phyloP scores from a whole-genome alignment of 2,113 vertebrate species.

The Campylomormyrus numenius region DNA sequence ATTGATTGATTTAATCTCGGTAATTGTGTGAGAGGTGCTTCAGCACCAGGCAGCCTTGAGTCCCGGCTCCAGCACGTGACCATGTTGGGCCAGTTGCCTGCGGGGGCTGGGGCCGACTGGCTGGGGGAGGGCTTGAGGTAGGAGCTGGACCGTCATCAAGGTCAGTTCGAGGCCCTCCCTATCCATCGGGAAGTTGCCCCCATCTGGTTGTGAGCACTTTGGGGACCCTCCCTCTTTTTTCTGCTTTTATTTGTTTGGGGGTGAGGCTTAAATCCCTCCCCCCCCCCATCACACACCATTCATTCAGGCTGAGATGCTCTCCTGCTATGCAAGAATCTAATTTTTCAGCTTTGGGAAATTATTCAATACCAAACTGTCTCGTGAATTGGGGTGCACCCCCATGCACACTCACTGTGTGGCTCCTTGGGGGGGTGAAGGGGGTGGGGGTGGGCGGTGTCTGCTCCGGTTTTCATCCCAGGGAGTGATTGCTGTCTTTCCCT shows the following conservation, averaged over 20 bases:
- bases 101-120: neutral
- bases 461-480: neutral
- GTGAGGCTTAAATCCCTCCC: neutral
- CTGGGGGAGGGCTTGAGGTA: neutral
- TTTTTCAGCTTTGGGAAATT: neutral
- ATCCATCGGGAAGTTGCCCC: neutral
- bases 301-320: neutral
- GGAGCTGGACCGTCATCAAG: neutral
- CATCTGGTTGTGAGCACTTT: neutral
- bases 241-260: neutral
- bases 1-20: conserved; percentile 61
- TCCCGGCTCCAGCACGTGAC: neutral
- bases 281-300: neutral
- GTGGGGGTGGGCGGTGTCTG: neutral
- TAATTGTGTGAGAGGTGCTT: conserved; percentile 41
- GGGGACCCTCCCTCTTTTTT: neutral
- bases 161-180: neutral
- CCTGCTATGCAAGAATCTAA: neutral
- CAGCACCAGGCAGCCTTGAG: neutral
- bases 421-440: neutral
- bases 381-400: neutral
- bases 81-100: neutral
- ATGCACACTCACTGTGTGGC: neutral
- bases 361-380: neutral
- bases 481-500: neutral